These are phyloP conservation scores for Thalpophila matura DNA, from an alignment of 2,888 invertebrate species.

Conservation along the genomic window DNA sequence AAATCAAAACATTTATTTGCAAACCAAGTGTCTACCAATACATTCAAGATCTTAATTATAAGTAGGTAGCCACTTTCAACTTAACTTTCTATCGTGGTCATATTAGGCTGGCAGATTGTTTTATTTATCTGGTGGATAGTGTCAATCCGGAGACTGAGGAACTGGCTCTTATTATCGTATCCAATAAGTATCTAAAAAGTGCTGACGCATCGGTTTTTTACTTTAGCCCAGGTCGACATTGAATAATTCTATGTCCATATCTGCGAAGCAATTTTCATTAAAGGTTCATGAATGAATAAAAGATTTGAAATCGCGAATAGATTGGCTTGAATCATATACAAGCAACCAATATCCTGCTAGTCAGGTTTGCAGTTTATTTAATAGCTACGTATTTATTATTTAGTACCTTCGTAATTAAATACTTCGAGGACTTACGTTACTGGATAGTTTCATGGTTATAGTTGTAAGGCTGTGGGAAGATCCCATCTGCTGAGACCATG, in stretches of 20 bases:
- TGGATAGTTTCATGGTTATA: neutral
- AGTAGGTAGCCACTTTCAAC: no score
- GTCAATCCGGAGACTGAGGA: no score
- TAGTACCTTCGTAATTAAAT: conserved; percentile 10
- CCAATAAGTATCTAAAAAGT: neutral
- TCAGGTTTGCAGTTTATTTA: conserved; percentile 27
- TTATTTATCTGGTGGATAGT: no score
- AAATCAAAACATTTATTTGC: no score
- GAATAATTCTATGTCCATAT: conserved; percentile 21
- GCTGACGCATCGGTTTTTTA: neutral
- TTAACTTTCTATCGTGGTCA: no score
- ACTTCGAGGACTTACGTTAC: neutral
- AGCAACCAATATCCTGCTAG: conserved; percentile 28
- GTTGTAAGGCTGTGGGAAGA: neutral
- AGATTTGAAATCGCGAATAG: conserved; percentile 39
- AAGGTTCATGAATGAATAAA: conserved; percentile 51
- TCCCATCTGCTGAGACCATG: neutral
- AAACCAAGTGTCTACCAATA: no score
- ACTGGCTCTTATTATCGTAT: neutral
- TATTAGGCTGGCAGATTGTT: no score
- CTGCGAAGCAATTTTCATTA: conserved; percentile 41
- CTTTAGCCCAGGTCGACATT: conserved; percentile 1
- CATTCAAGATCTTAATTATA: no score
- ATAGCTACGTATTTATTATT: conserved; percentile 12
- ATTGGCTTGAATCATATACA: conserved; percentile 39